phyloP scores from a whole-genome alignment of 92 coral and sea anemone genomes.

The Micromussa lordhowensis region DNA sequence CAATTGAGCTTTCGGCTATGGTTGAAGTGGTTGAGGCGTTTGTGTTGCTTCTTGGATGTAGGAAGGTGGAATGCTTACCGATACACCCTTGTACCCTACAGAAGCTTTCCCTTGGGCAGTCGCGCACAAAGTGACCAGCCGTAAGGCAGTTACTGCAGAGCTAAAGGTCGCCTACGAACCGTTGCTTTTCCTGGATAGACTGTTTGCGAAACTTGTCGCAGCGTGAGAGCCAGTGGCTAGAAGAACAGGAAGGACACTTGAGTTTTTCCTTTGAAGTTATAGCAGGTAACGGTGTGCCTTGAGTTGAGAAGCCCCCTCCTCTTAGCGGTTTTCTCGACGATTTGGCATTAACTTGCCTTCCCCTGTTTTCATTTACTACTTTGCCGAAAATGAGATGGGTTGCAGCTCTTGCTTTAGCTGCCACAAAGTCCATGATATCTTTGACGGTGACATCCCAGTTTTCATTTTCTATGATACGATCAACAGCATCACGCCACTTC shows the following conservation, averaged over 20 bases:
- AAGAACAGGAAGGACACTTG: conserved; percentile 21
- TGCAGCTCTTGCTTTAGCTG: conserved; percentile 72
- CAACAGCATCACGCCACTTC: conserved; percentile 64
- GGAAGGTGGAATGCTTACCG: conserved; percentile 38
- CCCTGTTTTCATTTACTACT: background rate
- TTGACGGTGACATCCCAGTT: conserved; percentile 40
- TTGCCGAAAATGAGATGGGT: conserved; percentile 66
- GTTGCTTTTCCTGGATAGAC: conserved; percentile 2
- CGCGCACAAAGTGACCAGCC: conserved; percentile 31
- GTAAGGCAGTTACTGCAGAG: conserved; percentile 45
- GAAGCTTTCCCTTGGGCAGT: conserved; percentile 49
- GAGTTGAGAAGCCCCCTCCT: background rate
- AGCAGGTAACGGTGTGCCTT: background rate
- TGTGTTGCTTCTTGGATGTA: background rate
- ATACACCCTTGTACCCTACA: conserved; percentile 50
- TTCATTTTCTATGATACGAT: conserved; percentile 50
- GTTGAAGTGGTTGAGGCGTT: background rate
- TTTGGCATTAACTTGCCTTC: background rate
- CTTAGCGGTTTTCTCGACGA: background rate
- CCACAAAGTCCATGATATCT: conserved; percentile 24
- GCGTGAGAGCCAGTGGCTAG: conserved; percentile 26
- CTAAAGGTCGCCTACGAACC: conserved; percentile 1
- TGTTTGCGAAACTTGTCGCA: conserved; percentile 11
- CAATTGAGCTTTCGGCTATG: no score
- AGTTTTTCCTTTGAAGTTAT: background rate